These are phyloP conservation scores for Macrophya annulata DNA, from an alignment of 2,888 invertebrate genomes.

Conservation along the genomic window DNA sequence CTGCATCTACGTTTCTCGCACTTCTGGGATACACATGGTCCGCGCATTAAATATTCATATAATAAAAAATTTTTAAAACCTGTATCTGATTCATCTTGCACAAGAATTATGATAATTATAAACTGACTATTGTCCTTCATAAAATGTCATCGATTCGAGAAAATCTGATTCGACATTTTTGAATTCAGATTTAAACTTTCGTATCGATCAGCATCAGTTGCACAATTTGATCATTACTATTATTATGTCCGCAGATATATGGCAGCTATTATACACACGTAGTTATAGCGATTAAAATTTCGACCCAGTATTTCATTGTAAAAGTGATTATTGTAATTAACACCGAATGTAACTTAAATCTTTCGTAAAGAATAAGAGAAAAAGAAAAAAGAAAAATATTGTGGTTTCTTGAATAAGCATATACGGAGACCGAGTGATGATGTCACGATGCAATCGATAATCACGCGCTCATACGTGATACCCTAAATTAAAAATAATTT, in stretches of 20 bases:
- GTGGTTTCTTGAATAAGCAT: conserved; percentile 15
- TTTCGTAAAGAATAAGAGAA: background rate
- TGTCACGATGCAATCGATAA: conserved; percentile 10
- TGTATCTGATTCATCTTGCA: conserved; percentile 6
- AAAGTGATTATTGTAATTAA: conserved; percentile 13
- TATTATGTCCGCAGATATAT: background rate
- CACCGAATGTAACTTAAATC: conserved; percentile 24
- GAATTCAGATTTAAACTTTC: background rate
- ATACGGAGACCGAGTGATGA: background rate
- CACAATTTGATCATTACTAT: background rate
- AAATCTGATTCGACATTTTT: background rate
- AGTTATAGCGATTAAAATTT: background rate
- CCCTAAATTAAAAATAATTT: background rate
- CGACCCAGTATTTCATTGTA: conserved; percentile 12
- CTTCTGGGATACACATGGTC: background rate
- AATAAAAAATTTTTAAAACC: background rate
- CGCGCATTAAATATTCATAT: background rate
- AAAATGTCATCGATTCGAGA: background rate
- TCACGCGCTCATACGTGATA: conserved; percentile 8
- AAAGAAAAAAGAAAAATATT: background rate
- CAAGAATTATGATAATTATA: background rate
- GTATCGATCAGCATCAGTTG: background rate
- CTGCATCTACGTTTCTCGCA: background rate
- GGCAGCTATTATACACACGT: background rate
- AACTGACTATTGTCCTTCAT: background rate